Percentiles rank a stretch among this genome's conserved stretches.
phyloP scores from a whole-genome alignment of 2,888 invertebrate genomes.

The Andricus quercusramuli region DNA sequence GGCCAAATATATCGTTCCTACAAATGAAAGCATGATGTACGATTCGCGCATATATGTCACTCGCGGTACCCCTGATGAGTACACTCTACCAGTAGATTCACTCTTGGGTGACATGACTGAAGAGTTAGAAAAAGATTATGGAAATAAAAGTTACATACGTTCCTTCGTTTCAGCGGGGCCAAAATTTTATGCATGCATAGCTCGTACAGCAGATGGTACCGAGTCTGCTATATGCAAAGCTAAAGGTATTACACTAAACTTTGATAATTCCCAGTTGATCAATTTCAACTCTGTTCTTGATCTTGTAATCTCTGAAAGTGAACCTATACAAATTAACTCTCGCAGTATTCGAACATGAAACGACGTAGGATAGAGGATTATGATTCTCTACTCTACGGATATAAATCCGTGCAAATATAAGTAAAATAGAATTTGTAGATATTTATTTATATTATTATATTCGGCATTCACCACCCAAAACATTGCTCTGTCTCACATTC shows the following conservation, averaged over 20 bases:
- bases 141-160: conserved; percentile 37
- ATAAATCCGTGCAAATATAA: too few relatives aligned
- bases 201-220: background rate
- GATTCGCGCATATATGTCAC: conserved; percentile 38
- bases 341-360: too few relatives aligned
- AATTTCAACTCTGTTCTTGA: conserved; percentile 5
- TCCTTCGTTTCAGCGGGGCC: conserved; percentile 39
- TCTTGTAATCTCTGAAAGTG: too few relatives aligned
- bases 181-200: conserved; percentile 46
- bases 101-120: conserved; percentile 46
- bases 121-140: conserved; percentile 38
- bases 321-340: too few relatives aligned
- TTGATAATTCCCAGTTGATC: conserved; percentile 19
- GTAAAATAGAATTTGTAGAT: too few relatives aligned
- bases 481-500: too few relatives aligned
- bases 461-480: too few relatives aligned
- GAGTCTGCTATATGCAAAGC: too few relatives aligned
- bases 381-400: too few relatives aligned
- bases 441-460: too few relatives aligned
- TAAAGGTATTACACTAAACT: conserved; percentile 30
- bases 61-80: background rate
- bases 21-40: conserved; percentile 36
- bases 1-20: background rate
- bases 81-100: conserved; percentile 26
- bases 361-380: too few relatives aligned